A percentile compares a stretch with the other conserved stretches of the same genome.
These are phyloP conservation scores for Prinia subflava DNA, from an alignment of 2,113 vertebrate genomes.

Conservation along the genomic window DNA sequence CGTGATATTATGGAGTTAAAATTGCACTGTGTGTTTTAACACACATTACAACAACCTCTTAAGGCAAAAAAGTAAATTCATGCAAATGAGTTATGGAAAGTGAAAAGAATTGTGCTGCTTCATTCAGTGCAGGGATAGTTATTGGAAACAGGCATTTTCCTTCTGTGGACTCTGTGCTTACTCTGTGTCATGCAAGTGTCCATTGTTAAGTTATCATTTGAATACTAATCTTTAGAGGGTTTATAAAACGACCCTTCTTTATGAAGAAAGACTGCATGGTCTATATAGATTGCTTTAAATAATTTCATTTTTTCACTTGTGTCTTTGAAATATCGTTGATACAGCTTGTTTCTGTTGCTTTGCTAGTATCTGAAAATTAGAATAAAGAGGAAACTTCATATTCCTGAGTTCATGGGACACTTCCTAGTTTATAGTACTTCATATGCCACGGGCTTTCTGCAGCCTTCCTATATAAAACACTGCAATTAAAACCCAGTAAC, in stretches of 20 bases:
- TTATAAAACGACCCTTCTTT: not conserved
- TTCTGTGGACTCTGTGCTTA: not conserved
- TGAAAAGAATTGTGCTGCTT: constrained; percentile 25
- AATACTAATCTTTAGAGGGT: not conserved
- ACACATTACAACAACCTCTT: constrained; percentile 72
- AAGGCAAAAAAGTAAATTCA: constrained; percentile 74
- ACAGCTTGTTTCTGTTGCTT: not conserved
- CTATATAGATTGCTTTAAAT: not conserved
- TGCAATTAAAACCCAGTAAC: not conserved
- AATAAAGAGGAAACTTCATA: not conserved
- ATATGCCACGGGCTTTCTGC: not conserved
- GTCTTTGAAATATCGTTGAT: not conserved
- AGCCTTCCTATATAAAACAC: not conserved
- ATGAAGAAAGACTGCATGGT: not conserved
- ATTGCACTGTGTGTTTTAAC: constrained; percentile 75
- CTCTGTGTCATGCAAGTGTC: not conserved
- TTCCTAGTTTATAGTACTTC: not conserved
- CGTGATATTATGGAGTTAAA: constrained; percentile 73
- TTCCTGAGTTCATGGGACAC: not conserved
- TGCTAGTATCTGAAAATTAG: not conserved
- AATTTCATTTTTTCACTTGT: not conserved
- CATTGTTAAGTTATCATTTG: not conserved
- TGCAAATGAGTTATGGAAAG: constrained; percentile 68
- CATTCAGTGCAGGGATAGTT: not conserved
- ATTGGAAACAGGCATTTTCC: not conserved